These are phyloP conservation scores for Neoaliturus tenellus DNA, from an alignment of 2,888 invertebrate species.

Conservation along the genomic window DNA sequence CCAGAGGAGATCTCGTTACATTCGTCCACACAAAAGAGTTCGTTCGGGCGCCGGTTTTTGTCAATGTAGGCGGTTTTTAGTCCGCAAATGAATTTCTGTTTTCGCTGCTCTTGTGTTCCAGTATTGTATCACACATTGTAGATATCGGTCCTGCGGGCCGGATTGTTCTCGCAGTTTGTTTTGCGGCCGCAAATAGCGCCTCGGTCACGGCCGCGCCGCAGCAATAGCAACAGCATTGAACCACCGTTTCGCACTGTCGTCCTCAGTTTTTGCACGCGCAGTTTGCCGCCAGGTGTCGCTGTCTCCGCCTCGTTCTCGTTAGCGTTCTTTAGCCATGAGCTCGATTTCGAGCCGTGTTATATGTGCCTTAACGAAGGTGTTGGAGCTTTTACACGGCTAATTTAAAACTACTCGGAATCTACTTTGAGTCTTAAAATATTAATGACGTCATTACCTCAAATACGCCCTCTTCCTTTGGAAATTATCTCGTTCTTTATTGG, in stretches of 20 bases:
- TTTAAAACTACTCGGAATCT: not conserved
- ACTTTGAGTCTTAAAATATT: no score
- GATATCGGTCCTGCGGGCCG: not conserved
- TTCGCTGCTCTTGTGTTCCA: no score
- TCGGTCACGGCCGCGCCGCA: not conserved
- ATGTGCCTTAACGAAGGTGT: not conserved
- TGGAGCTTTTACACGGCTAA: not conserved
- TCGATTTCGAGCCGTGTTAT: conserved; percentile 7
- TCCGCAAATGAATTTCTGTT: no score
- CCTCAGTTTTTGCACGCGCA: conserved; percentile 35
- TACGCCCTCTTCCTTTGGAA: no score
- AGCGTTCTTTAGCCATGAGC: conserved; percentile 1
- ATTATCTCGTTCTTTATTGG: no score
- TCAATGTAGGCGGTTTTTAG: no score
- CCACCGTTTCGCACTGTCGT: not conserved
- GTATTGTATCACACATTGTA: no score
- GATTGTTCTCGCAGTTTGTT: not conserved
- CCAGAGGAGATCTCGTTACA: no score
- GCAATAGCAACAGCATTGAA: no score
- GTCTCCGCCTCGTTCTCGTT: not conserved
- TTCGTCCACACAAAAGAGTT: no score
- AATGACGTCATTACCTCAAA: no score
- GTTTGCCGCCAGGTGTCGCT: not conserved
- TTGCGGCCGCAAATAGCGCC: conserved; percentile 22
- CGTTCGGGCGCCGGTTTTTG: no score